Evolutionary conservation across 2,797 vertebrate genomes (phyloP), one percentile per base, ranked within the genome.

Genomic region (Alosa sapidissima): DNA sequence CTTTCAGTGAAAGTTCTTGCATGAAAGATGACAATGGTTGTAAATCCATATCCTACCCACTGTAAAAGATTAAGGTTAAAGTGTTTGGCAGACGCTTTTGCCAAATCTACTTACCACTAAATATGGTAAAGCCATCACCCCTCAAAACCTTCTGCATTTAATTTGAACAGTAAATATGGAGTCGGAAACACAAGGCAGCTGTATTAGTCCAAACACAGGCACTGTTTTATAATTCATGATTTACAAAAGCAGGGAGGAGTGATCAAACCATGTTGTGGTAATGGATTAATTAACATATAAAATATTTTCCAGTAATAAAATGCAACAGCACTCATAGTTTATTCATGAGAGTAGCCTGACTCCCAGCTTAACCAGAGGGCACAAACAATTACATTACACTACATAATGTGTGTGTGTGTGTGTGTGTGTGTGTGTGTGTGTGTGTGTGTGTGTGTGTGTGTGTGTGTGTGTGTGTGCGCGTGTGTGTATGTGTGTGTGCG

Each of bases 221-320:
- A 8, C 72, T 45, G 72, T 45, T 78, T 78, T 47, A 78, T 78
- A 47, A 47, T 78, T 78, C 16, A 21, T 45, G 36, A 45, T 45
- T 78, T 78, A 78, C 36, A 45, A 41, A 78, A 78, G 72, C 72
- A 78, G 16, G 72, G 72, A 45, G 72, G 72, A 10, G 72, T 47
- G 72, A 45, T 92, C 91, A 90, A 88, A 91, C 93, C 90, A 90
- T 86, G 91, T 90, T 90, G 92, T 93, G 91, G 93, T 92, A 94
- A 94, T 92, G 93, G 87, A 90, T 93, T 93, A 93, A 94, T 92
- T 92, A 89, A 93, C 91, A 94, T 94, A 93, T 94, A 94, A 93
- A 93, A 78, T 78, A 78, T 45, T 21, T 78, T 8, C 41, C 41
- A n/a, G 14, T 78, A 78, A 78, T 78, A 78, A 41, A 45, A 28